Base-by-base conservation (phyloP, 2,113 vertebrate genomes). In the Pelecanoides urinatrix region DNA sequence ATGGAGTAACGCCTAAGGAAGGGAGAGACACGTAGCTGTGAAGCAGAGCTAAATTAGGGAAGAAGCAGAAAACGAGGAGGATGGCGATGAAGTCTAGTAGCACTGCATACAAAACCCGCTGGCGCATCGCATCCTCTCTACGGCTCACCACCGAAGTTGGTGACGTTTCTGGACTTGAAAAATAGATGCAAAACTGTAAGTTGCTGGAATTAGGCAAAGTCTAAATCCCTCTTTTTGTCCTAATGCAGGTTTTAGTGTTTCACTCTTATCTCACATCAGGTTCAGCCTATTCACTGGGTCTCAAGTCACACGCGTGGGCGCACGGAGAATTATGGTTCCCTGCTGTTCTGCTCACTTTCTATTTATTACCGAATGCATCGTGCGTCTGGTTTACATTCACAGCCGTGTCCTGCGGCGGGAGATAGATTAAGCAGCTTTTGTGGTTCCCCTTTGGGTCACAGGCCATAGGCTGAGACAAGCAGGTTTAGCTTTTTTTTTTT, bases 111-210 rank as follows among this genome's bases (percentile, higher is more conserved):
- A 58, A 27, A 73, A 70, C 36, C 53, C 66, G 88, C 42, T 4
- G 1, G 62, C 1, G 1, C 22, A 30, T 34, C 2, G 3, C 49
- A 38, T 4, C 47, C 36, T 44, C n/a, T 38, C 65, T 8, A 7
- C 0, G 0, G 42, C 56, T 88, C 3, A 0, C 5, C 12, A 59
- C 5, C 0, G 0, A 59, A 49, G 22, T 0, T 29, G 8, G n/a
- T 61, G 55, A 65, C 11, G 11, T 8, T 26, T 34, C 14, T 50
- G 65, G 52, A 32, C 45, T 86, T 40, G 72, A 34, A 67, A 52
- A 73, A 19, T 2, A 40, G 10, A 47, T 8, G 27, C 23, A 80
- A 77, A 61, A 2, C 13, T n/a, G 6, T 32, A 42, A 49, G 3
- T 7, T 53, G 59, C 23, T 84, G 30, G 56, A 50, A 58, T 45